Evolutionary conservation across 2,888 invertebrate genomes (phyloP), one percentile per base, ranked within the genome.

Genomic region (Oligia latruncula): DNA sequence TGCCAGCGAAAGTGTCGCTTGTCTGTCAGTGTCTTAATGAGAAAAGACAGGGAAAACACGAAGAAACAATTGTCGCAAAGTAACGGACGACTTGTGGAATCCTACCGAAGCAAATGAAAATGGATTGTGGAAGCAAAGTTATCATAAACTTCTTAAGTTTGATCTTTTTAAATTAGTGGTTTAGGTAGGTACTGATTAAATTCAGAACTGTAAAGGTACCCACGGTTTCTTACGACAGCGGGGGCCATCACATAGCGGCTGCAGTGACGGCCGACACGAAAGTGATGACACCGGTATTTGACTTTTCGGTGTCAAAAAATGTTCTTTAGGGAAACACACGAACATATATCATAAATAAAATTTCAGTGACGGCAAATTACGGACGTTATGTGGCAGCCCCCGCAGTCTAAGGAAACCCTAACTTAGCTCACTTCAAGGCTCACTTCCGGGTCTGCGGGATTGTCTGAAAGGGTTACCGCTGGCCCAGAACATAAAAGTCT

Each of bases 21-120:
- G 68, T 77, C 77, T 77, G 68, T 82, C 82, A 64, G 4, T 15
- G 17, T 35, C n/a, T 49, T 82, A 82, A 81, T 77, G 55, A 49
- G 55, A 43, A 68, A 49, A 68, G 49, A 70, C 40, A 68, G 13
- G 49, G 20, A 20, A 60, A 77, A 49, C n/a, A 23, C 15, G 29
- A 49, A 17, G 46, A 40, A 62, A 62, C n/a, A 55, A 64, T 49
- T 49, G 49, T 52, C 15, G 5, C 23, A 20, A 73, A 72, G 40
- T 46, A 80, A 58, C 15, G 9, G 60, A 29, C 29, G 17, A 58
- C 29, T 49, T 49, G 17, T 58, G 20, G 62, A 20, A 49, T n/a
- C 15, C 4, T 13, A 8, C 17, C 17, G 6, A 52, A 23, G 11
- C 3, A 40, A 23, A 2, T 13, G n/a, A 62, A 52, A 49, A 43